Base-by-base conservation (phyloP, 2,797 vertebrate species). In the Esox masquinongy region DNA sequence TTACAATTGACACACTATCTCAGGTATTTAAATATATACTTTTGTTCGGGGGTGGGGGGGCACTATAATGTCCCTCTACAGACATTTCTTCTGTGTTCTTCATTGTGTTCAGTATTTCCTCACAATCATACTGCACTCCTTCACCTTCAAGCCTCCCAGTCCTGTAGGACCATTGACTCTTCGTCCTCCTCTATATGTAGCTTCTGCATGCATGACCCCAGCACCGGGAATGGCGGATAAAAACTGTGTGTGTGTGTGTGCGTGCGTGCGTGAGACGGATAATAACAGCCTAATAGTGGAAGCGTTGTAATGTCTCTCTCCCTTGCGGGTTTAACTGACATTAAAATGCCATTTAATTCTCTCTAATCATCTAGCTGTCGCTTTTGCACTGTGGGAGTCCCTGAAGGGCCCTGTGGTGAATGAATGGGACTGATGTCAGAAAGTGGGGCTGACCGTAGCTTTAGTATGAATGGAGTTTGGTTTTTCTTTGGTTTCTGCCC, bases 171-270 rank as follows among this genome's bases (percentile, higher is more conserved):
- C 5, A 43, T 43, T 43, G 5, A 22, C 43, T 70, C 67, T 39
- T 17, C 16, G 11, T 19, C 31, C 34, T 0, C 14, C 17, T 78
- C 70, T 26, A 16, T 14, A 31, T 31, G 64, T 15, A 83, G 81
- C 76, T 64, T 77, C 49, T 68, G 66, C 47, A 29, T 74, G 70
- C 83, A 73, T 83, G 91, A 92, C 90, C 89, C 82, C 69, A 86
- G 73, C 85, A 81, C 72, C 86, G 88, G 82, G 91, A 87, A 90
- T 89, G 90, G 87, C 85, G 88, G 87, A 87, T 92, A 91, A 92
- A 91, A 92, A 90, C 87, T 7, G 5, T 31, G 29, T 31, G 3
- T 31, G 29, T 31, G 29, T 31, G 1, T 43, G 39, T 6, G 39
- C 5, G 7, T 39, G 36, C 36, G 39, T 43, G 39, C 1, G 39